phyloP scores from a whole-genome alignment of 2,888 invertebrate species.

The Nomada ruficornis region DNA sequence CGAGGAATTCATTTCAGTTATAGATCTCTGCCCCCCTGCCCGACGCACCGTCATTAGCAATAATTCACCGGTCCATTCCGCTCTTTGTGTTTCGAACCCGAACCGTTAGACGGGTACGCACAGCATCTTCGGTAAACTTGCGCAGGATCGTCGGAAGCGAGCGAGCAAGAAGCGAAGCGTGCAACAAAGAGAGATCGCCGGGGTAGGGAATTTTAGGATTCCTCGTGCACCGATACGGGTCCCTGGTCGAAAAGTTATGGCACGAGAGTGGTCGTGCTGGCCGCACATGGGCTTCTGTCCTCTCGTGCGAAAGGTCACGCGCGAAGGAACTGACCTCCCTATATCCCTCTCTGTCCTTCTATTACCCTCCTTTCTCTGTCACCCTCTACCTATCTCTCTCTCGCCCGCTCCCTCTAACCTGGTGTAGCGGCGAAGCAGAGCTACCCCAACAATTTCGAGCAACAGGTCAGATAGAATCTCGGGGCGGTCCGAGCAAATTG shows the following conservation, averaged over 20 bases:
- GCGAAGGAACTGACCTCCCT: conserved; percentile 66
- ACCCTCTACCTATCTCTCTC: not conserved
- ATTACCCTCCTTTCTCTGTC: not conserved
- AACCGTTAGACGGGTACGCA: conserved; percentile 37
- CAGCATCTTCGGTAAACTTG: conserved; percentile 21
- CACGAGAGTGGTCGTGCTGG: conserved; percentile 51
- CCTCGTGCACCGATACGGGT: conserved; percentile 60
- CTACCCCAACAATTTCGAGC: conserved; percentile 65
- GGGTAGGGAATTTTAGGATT: conserved; percentile 65
- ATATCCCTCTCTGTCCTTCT: conserved; percentile 5
- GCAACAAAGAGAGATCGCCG: conserved; percentile 34
- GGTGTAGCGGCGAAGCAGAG: conserved; percentile 31
- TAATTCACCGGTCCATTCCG: conserved; percentile 1
- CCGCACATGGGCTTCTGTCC: conserved; percentile 64
- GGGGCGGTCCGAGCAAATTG: conserved; percentile 73
- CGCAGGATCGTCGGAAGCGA: conserved; percentile 48
- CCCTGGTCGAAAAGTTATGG: conserved; percentile 71
- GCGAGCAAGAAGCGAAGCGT: conserved; percentile 1
- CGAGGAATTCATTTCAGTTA: conserved; percentile 16
- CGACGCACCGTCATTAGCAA: not conserved
- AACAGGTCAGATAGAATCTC: conserved; percentile 69
- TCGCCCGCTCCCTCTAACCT: conserved; percentile 6
- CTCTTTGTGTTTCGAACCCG: conserved; percentile 8
- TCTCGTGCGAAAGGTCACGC: conserved; percentile 74
- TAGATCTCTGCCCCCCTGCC: not conserved